Percentiles rank a stretch among this genome's conserved stretches.
Evolutionary conservation across 2,888 invertebrate genomes (phyloP).

Genomic region (Diarsia mendica): DNA sequence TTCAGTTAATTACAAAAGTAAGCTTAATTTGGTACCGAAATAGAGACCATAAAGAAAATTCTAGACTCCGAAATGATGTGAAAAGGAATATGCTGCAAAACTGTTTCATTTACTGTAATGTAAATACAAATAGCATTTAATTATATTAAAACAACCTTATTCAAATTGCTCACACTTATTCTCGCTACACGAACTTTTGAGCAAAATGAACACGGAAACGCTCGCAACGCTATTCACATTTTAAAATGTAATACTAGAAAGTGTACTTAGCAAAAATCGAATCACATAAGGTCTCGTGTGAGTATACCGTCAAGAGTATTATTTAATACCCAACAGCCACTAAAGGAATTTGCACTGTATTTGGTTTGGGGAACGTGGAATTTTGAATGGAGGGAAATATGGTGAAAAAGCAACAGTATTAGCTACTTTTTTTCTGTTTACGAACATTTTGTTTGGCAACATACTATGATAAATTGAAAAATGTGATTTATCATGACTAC

Average conservation of each 20-base stretch:
- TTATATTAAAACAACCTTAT: not conserved
- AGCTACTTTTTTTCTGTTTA: slow-evolving; percentile 53
- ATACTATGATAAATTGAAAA: slow-evolving; percentile 58
- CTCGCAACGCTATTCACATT: slow-evolving; percentile 29
- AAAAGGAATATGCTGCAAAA: not conserved
- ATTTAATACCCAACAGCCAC: slow-evolving; percentile 42
- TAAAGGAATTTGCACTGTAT: slow-evolving; percentile 35
- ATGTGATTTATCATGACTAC: slow-evolving; percentile 51
- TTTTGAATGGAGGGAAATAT: slow-evolving; percentile 47
- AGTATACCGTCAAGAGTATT: slow-evolving; percentile 52
- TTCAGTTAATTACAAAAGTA: not conserved
- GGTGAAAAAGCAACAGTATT: slow-evolving; percentile 51
- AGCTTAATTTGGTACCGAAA: not conserved
- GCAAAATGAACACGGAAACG: slow-evolving; percentile 22
- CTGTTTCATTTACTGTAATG: not conserved
- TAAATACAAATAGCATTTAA: not conserved
- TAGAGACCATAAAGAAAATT: not conserved
- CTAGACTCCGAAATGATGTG: not conserved
- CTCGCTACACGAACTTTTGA: slow-evolving; percentile 17
- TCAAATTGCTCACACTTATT: slow-evolving; percentile 20
- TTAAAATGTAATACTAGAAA: slow-evolving; percentile 44
- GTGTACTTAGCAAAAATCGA: slow-evolving; percentile 59
- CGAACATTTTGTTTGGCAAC: slow-evolving; percentile 46
- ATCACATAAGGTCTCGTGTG: slow-evolving; percentile 40
- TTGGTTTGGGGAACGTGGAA: accelerated